phyloP scores from a whole-genome alignment of 2,113 vertebrate species.

The Microtus oregoni region DNA sequence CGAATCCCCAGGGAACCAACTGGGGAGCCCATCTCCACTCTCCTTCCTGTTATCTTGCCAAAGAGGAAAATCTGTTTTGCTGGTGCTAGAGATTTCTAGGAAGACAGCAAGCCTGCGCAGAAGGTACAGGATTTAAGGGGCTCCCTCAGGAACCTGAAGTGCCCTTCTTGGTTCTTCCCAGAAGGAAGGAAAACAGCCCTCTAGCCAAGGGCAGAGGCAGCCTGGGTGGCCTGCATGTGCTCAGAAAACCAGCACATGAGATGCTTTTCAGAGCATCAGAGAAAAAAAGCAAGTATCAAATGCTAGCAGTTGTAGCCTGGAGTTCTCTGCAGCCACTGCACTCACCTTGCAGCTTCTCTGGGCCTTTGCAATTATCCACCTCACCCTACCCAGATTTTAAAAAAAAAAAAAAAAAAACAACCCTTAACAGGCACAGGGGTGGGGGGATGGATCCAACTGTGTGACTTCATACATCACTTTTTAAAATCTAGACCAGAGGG shows the following conservation, averaged over 20 bases:
- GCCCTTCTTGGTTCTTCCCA: neutral
- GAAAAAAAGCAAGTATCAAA: neutral
- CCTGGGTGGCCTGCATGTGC: neutral
- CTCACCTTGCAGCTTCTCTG: conserved; percentile 8
- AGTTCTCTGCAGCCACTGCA: neutral
- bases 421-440: neutral
- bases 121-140: neutral
- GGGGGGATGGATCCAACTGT: neutral
- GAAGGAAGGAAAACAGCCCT: neutral
- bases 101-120: neutral
- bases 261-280: neutral
- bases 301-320: neutral
- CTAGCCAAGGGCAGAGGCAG: neutral
- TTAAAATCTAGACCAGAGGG: neutral
- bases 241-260: neutral
- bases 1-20: neutral
- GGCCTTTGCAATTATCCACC: neutral
- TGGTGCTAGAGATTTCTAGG: neutral
- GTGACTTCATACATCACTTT: conserved; percentile 12
- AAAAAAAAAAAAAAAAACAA: too few relatives aligned
- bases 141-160: neutral
- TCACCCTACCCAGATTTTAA: too few relatives aligned
- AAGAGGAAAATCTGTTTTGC: neutral
- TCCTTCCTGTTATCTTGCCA: neutral
- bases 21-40: neutral